Percentiles rank a stretch among this genome's conserved stretches.
phyloP scores from a whole-genome alignment of 2,888 invertebrate species.

The Hydriomena furcata region DNA sequence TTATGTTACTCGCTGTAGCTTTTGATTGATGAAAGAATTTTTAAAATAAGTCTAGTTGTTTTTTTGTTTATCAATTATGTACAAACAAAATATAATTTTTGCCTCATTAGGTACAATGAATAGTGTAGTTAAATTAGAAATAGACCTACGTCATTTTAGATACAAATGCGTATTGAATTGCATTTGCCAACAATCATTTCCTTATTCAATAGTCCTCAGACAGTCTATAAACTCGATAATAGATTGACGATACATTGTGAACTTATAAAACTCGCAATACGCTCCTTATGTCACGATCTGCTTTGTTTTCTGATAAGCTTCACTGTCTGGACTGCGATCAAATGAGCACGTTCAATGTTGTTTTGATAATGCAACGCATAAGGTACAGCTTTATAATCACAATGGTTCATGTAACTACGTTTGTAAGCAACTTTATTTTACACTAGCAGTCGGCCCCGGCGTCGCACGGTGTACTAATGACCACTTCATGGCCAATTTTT shows the following conservation, averaged over 20 bases:
- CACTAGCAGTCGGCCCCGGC: too few relatives aligned
- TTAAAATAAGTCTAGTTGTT: too few relatives aligned
- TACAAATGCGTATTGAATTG: conserved; percentile 7
- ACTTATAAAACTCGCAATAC: conserved; percentile 45
- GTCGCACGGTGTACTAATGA: too few relatives aligned
- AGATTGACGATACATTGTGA: conserved; percentile 53
- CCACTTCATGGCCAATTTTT: too few relatives aligned
- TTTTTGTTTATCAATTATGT: too few relatives aligned
- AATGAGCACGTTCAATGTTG: conserved; percentile 22
- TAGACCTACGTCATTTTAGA: too few relatives aligned
- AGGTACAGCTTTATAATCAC: neutral
- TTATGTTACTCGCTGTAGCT: too few relatives aligned
- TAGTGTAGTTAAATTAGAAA: too few relatives aligned
- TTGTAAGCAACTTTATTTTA: too few relatives aligned
- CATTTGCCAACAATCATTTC: conserved; percentile 15
- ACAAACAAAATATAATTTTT: too few relatives aligned
- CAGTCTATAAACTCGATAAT: conserved; percentile 12
- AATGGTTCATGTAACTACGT: neutral
- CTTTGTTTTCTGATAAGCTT: conserved; percentile 40
- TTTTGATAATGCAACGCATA: conserved; percentile 5
- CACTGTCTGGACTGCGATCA: conserved; percentile 14
- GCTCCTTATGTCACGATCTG: conserved; percentile 40
- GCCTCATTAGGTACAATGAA: too few relatives aligned
- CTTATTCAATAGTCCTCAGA: conserved; percentile 12
- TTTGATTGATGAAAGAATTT: too few relatives aligned